Evolutionary conservation across 2,797 vertebrate genomes (phyloP).

Genomic region (Sebastiscus tertius): DNA sequence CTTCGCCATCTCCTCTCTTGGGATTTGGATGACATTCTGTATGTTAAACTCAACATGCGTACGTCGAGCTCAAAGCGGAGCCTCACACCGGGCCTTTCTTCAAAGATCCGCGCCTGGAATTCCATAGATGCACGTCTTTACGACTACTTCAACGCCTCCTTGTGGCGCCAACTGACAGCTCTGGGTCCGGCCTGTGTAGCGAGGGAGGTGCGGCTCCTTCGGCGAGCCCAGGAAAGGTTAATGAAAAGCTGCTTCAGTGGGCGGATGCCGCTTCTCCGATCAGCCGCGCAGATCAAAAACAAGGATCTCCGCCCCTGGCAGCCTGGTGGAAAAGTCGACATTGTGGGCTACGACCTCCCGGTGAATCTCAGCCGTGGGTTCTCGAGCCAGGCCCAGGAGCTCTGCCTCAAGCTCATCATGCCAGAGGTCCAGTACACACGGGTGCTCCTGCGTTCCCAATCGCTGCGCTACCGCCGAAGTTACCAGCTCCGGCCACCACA

Average conservation of each 20-base stretch:
- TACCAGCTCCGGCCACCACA: slow-evolving; percentile 44
- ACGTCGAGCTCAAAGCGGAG: slow-evolving; percentile 80
- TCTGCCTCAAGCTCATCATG: slow-evolving; percentile 88
- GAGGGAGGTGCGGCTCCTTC: slow-evolving; percentile 84
- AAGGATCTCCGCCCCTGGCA: slow-evolving; percentile 90
- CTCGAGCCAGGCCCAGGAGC: slow-evolving; percentile 69
- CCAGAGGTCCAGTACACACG: slow-evolving; percentile 87
- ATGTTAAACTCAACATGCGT: slow-evolving; percentile 89
- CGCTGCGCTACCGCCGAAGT: slow-evolving; percentile 68
- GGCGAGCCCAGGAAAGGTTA: slow-evolving; percentile 79
- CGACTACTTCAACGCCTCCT: slow-evolving; percentile 87
- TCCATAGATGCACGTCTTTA: slow-evolving; percentile 85
- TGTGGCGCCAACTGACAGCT: slow-evolving; percentile 84
- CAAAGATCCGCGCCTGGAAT: slow-evolving; percentile 86
- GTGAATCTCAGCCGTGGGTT: slow-evolving; percentile 65
- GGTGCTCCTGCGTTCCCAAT: slow-evolving; percentile 84
- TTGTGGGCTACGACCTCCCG: slow-evolving; percentile 89
- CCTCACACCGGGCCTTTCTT: slow-evolving; percentile 71
- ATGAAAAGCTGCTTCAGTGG: slow-evolving; percentile 84
- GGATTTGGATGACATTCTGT: slow-evolving; percentile 89
- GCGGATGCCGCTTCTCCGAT: slow-evolving; percentile 75
- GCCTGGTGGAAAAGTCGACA: slow-evolving; percentile 86
- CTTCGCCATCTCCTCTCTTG: slow-evolving; percentile 87
- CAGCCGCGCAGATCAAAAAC: slow-evolving; percentile 85
- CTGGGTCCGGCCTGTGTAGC: slow-evolving; percentile 82